Evolutionary conservation across 2,113 vertebrate species (phyloP).

Genomic region (Clinocottus analis): DNA sequence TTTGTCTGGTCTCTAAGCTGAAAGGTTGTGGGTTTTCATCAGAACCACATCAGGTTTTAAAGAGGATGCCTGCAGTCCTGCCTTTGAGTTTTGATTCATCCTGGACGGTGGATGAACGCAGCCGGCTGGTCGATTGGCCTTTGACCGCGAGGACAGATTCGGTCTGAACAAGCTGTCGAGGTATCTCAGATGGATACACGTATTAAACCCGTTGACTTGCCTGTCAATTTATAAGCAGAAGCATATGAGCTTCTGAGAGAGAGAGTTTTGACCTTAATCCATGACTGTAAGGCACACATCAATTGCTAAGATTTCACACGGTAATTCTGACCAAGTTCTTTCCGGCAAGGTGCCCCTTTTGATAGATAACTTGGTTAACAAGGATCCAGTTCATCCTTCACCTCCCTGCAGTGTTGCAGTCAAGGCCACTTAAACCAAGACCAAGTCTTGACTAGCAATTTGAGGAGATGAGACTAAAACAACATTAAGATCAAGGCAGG

Average conservation of each 20-base stretch:
- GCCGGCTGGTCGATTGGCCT: conserved; percentile 27
- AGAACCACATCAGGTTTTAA: conserved; percentile 3
- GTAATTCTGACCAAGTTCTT: conserved; percentile 26
- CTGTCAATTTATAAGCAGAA: conserved; percentile 5
- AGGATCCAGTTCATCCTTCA: conserved; percentile 22
- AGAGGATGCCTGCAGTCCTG: not conserved
- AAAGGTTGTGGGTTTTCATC: conserved; percentile 29
- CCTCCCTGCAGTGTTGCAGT: not conserved
- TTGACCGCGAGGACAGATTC: conserved; percentile 27
- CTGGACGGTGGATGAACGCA: conserved; percentile 9
- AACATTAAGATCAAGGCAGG: too few relatives aligned
- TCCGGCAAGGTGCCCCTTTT: conserved; percentile 15
- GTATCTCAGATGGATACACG: conserved; percentile 34
- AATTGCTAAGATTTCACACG: conserved; percentile 35
- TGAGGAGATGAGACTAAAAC: too few relatives aligned
- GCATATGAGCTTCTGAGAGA: not conserved
- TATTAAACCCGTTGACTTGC: conserved; percentile 35
- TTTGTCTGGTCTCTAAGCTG: not conserved
- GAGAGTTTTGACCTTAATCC: conserved; percentile 34
- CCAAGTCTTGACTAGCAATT: not conserved
- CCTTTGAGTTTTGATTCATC: not conserved
- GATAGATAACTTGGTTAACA: conserved; percentile 19
- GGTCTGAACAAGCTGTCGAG: conserved; percentile 15
- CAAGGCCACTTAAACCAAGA: not conserved
- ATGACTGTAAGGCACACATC: conserved; percentile 22